A percentile compares a stretch with the other conserved stretches of the same genome.
Conservation (phyloP, 2,888 invertebrate species). For the Xestia sexstrigata region DNA sequence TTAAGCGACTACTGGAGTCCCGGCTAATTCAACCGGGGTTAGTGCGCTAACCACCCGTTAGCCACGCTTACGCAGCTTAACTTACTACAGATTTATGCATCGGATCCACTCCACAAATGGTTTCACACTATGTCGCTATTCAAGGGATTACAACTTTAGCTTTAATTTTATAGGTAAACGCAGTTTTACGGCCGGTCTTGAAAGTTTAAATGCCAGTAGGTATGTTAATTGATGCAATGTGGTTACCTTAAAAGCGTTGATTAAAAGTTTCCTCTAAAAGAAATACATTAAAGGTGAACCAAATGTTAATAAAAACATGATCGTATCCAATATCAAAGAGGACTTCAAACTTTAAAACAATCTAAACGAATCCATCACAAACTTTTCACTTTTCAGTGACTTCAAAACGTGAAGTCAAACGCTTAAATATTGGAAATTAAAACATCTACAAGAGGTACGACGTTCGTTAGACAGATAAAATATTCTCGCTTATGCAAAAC, state of each 20-base stretch:
- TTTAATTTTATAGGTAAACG: slow-evolving; percentile 19
- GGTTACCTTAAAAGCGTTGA: background rate
- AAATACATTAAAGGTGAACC: slow-evolving; percentile 5
- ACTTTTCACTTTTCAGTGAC: slow-evolving; percentile 54
- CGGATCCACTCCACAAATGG: slow-evolving; percentile 66
- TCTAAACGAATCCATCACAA: slow-evolving; percentile 56
- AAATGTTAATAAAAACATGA: slow-evolving; percentile 17
- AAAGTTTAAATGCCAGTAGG: background rate
- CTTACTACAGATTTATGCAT: slow-evolving; percentile 78
- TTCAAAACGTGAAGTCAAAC: slow-evolving; percentile 53
- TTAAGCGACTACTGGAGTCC: slow-evolving; percentile 77
- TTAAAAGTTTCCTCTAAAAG: background rate
- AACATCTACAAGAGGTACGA: slow-evolving; percentile 71
- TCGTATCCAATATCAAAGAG: slow-evolving; percentile 21
- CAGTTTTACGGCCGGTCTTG: background rate
- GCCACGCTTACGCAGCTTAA: slow-evolving; percentile 76
- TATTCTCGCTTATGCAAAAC: slow-evolving; percentile 81
- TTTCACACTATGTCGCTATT: slow-evolving; percentile 63
- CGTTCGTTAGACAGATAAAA: slow-evolving; percentile 76
- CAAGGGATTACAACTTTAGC: slow-evolving; percentile 51
- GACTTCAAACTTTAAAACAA: slow-evolving; percentile 53
- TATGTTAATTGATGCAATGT: background rate
- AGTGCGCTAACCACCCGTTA: slow-evolving; percentile 61
- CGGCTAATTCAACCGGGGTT: slow-evolving; percentile 78
- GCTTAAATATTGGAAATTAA: slow-evolving; percentile 68